These are phyloP conservation scores for Arctia plantaginis DNA, from an alignment of 2,888 invertebrate species.

Conservation along the genomic window DNA sequence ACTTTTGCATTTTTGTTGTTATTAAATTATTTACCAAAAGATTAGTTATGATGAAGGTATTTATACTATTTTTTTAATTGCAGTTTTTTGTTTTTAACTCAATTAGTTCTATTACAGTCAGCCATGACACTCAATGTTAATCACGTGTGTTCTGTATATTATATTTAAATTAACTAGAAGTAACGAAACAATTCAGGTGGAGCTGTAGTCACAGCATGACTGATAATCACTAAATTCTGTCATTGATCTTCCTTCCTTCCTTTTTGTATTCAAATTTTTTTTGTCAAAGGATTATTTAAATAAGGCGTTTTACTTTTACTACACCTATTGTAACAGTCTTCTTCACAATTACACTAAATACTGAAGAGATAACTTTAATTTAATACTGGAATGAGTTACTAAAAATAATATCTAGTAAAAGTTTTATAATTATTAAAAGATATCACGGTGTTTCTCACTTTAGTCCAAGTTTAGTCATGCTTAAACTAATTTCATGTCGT, in stretches of 20 bases:
- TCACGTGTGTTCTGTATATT: background rate
- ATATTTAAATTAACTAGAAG: too few species aligned
- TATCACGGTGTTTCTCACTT: background rate
- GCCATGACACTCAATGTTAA: background rate
- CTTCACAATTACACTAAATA: too few species aligned
- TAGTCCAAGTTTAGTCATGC: background rate
- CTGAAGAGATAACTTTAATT: too few species aligned
- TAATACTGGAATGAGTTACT: too few species aligned
- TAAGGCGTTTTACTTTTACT: too few species aligned
- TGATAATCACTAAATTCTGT: too few species aligned
- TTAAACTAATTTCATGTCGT: background rate
- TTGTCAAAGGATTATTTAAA: too few species aligned
- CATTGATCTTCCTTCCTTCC: too few species aligned
- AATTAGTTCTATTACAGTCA: background rate
- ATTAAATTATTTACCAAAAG: background rate
- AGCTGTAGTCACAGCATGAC: too few species aligned
- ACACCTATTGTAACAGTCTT: too few species aligned
- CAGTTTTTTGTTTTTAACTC: background rate
- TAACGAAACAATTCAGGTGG: too few species aligned
- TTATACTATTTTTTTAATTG: background rate
- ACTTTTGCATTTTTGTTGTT: background rate
- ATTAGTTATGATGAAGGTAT: background rate
- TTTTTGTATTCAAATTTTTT: too few species aligned
- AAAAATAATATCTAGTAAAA: background rate
- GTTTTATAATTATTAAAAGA: background rate